Conservation (phyloP, 2,888 invertebrate species). For the Helicoverpa assulta region DNA sequence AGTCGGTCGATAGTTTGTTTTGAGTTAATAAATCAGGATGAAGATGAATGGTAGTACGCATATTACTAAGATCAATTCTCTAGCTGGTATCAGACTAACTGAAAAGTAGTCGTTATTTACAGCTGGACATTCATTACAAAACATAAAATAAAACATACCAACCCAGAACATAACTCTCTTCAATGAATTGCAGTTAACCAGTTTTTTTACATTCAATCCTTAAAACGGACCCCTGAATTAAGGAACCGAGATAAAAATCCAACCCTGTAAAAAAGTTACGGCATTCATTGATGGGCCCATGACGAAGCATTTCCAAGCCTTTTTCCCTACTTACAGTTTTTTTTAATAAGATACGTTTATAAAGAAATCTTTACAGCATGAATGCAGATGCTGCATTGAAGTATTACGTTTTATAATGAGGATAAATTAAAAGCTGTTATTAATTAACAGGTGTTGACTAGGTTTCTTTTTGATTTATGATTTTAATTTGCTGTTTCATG, state of each 20-base stretch:
- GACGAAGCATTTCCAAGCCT: slow-evolving; percentile 36
- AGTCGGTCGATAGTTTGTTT: no score
- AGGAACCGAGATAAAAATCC: slow-evolving; percentile 31
- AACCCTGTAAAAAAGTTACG: slow-evolving; percentile 34
- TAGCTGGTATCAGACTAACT: no score
- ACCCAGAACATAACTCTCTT: no score
- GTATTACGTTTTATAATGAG: slow-evolving; percentile 25
- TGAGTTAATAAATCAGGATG: no score
- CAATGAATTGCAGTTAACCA: background rate
- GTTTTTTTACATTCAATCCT: background rate
- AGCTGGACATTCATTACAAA: no score
- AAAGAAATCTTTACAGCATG: slow-evolving; percentile 4
- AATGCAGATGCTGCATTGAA: slow-evolving; percentile 16
- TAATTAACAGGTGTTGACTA: slow-evolving; percentile 16
- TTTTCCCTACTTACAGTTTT: background rate
- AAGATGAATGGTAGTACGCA: no score
- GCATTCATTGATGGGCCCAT: slow-evolving; percentile 42
- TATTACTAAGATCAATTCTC: no score
- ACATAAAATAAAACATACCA: no score
- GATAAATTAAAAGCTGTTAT: slow-evolving; percentile 18
- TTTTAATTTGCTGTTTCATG: slow-evolving; percentile 17
- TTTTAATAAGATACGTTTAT: slow-evolving; percentile 1
- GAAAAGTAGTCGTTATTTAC: no score
- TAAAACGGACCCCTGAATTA: slow-evolving; percentile 16
- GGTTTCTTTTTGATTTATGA: slow-evolving; percentile 27